Evolutionary conservation across 1,140 invertebrate species (phyloP), one percentile per base, ranked within the genome.

Genomic region (Arion vulgaris): DNA sequence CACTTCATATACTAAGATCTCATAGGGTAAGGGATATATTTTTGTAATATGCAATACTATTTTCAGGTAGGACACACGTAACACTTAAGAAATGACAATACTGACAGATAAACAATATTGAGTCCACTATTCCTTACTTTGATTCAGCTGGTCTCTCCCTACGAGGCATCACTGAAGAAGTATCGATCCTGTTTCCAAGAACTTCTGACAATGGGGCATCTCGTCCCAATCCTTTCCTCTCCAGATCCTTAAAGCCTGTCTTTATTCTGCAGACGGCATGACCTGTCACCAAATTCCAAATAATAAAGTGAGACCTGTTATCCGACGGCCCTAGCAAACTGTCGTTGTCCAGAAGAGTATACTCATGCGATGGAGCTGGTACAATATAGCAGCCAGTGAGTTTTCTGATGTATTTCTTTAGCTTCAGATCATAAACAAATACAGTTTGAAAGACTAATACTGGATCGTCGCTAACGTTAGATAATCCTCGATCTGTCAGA

Each of bases 281-380:
- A 7, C 90, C 89, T 17, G 84, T 88, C n/a, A 83, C 75, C n/a
- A 91, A 80, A 77, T 85, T 91, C 91, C 91, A 92, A 23, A 91
- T 86, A 28, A 91, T 87, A 53, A 92, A 89, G 81, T 92, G 91
- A 41, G 85, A 87, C 41, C 91, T 83, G 62, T 88, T 91, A 51
- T 90, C 89, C 0, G 90, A 90, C 0, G 90, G 87, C 17, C 91
- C 90, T 28, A 92, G 84, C 28, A 92, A 85, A n/a, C 82, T 84
- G 23, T 92, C 87, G 13, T 89, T 89, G 79, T 89, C 87, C 32
- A 92, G 84, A 15, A 91, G 76, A 13, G 89, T 85, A 78, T 90
- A 92, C 77, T 92, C 91, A 71, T 91, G 90, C 13, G 88, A 85
- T 5, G 87, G 89, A 19, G 86, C 90, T n/a, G 91, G 90, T 5